Base-by-base conservation (phyloP, 2,113 vertebrate species). In the Aleadryas rufinucha region DNA sequence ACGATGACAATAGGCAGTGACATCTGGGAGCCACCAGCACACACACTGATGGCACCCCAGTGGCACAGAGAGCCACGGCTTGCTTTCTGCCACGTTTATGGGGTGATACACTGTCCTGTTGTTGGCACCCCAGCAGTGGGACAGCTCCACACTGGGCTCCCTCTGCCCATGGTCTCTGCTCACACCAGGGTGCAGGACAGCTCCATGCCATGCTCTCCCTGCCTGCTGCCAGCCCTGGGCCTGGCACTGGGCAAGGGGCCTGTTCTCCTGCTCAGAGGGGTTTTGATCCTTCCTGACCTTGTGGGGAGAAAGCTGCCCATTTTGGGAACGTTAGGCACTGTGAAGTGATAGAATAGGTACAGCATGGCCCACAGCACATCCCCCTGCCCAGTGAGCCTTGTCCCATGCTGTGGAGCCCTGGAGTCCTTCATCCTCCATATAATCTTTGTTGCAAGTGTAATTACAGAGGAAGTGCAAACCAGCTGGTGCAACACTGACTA, bases 11-110 rank as follows among this genome's bases (percentile, higher is more conserved):
- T 1, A 71, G 71, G 79, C 88, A 88, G 78, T 17, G 64, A 53
- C 79, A 72, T 26, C 13, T 21, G 63, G 18, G 70, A 49, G 54
- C 41, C 0, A 0, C 64, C 68, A 28, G 69, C 59, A 35, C 3
- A 8, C 5, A 5, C 41, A 13, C n/a, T 3, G 14, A 17, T 45
- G 64, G 84, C 87, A 89, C 78, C 74, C 50, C 0, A 1, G 77
- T 0, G 0, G 49, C 53, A 7, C 0, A 3, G 50, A 13, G 37
- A 45, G 68, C 64, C 31, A 17, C 3, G 0, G 41, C 69, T 52
- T 1, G 0, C 39, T 26, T 41, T 42, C 69, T 61, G 61, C 69
- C 6, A 2, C 2, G 3, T 19, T 49, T 12, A 3, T 5, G 52
- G 64, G 60, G 10, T 3, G 57, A 9, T 0, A 6, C 14, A 39